Evolutionary conservation across 2,888 invertebrate genomes (phyloP), one percentile per base, ranked within the genome.

Genomic region (Euclidia mi): DNA sequence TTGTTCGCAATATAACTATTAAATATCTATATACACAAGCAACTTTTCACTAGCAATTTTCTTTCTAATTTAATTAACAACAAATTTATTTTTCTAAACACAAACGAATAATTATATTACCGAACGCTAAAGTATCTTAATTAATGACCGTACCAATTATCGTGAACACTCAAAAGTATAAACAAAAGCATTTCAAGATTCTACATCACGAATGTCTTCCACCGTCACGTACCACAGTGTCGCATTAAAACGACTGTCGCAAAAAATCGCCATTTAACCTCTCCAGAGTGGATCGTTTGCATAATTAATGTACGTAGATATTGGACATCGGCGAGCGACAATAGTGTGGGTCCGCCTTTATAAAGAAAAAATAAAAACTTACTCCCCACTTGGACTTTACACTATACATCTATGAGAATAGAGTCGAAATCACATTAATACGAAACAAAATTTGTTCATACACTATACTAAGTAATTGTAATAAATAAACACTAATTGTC

Each of bases 281-380:
- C 71, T 78, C 75, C 61, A 61, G 74, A 79, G 77, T 76, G 70
- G 71, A 78, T 78, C 83, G 84, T 89, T 90, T 88, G 89, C 89
- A 90, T 90, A 90, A 89, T 89, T 84, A 88, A 87, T 84, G 81
- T 79, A 76, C 79, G 71, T 60, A 76, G 78, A 82, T 85, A 84
- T 85, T 83, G 84, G 78, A 82, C 78, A 78, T 71, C 53, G 76
- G 74, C 75, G 66, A 74, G 66, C 71, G 73, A 75, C 76, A 79
- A 71, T 68, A 65, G 68, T 75, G 55, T 62, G 57, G 49, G 29
- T 14, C 45, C 25, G 62, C 71, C 70, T 72, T 75, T 65, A 76
- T 61, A 62, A 67, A 67, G 58, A 56, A 58, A 58, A 56, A 50
- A 56, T 59, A 55, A 56, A 53, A 58, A 42, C 28, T 34, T 9